Evolutionary conservation across 2,113 vertebrate species (phyloP), one percentile per base, ranked within the genome.

Genomic region (Podilymbus podiceps): DNA sequence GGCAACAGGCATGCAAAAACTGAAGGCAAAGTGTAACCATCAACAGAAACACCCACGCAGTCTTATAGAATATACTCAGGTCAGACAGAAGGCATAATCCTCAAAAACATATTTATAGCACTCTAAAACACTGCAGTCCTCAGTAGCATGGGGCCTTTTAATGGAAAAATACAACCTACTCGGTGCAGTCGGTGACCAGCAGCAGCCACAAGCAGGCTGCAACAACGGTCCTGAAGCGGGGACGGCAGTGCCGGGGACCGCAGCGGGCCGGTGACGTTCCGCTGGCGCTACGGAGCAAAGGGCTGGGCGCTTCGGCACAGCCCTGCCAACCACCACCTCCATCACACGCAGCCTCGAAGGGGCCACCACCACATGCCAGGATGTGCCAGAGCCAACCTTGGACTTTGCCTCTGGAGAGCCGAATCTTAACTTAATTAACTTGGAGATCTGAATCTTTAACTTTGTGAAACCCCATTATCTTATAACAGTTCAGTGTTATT

Each of bases 21-120:
- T 50, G 90, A 91, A 94, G 94, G 73, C 85, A 84, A 94, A 97
- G 90, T 80, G 85, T 59, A 83, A 91, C 82, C 86, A 84, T 17
- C 96, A 96, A 91, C 85, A 88, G 91, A 72, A 82, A 92, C 71
- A 2, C 95, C 89, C 89, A 77, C 56, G 0, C 60, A 58, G 68
- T 23, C 28, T 73, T 62, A 77, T 5, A 33, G 87, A 88, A 85
- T 40, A 38, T 20, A 13, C 94, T 86, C 23, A 33, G 92, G 95
- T 77, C 86, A 91, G 90, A 64, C 68, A 90, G 93, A 49, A 88
- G 88, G 53, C 71, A 89, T 60, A 27, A 94, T 72, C 76, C 69
- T 67, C 89, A 58, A 66, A 77, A 69, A 38, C 63, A 33, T 80
- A 96, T 87, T 92, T 92, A 87, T 75, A 80, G 68, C 42, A 93